These are phyloP conservation scores for Chaetops frenatus DNA, from an alignment of 2,113 vertebrate genomes.

Conservation along the genomic window DNA sequence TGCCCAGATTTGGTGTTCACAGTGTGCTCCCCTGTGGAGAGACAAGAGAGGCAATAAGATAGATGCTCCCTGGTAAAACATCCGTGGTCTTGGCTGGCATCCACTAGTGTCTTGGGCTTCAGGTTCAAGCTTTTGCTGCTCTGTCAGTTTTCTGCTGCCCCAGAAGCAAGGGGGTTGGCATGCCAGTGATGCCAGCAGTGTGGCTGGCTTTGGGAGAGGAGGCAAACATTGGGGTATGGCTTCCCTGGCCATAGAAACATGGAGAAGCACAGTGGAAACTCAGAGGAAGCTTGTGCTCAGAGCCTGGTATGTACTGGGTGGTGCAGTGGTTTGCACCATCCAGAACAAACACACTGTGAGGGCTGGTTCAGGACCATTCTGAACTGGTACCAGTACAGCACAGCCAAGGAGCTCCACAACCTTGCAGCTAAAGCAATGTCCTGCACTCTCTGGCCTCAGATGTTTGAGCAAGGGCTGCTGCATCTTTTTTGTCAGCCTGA, in stretches of 20 bases:
- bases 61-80: background rate
- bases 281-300: background rate
- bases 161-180: background rate
- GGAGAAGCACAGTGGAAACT: background rate
- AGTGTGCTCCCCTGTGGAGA: background rate
- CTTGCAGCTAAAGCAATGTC: background rate
- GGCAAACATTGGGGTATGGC: accelerated
- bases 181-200: background rate
- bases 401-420: background rate
- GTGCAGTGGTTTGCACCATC: background rate
- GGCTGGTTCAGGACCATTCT: background rate
- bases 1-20: background rate
- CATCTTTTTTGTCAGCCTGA: background rate
- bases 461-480: background rate
- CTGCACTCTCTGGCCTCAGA: background rate
- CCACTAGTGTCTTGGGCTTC: background rate
- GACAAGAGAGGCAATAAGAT: background rate
- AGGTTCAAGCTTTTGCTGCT: background rate
- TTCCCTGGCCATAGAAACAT: background rate
- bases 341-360: background rate
- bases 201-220: background rate
- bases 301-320: background rate
- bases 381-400: background rate
- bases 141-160: background rate
- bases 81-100: background rate